phyloP scores from a whole-genome alignment of 2,888 invertebrate genomes.

The Megalurothrips usitatus region DNA sequence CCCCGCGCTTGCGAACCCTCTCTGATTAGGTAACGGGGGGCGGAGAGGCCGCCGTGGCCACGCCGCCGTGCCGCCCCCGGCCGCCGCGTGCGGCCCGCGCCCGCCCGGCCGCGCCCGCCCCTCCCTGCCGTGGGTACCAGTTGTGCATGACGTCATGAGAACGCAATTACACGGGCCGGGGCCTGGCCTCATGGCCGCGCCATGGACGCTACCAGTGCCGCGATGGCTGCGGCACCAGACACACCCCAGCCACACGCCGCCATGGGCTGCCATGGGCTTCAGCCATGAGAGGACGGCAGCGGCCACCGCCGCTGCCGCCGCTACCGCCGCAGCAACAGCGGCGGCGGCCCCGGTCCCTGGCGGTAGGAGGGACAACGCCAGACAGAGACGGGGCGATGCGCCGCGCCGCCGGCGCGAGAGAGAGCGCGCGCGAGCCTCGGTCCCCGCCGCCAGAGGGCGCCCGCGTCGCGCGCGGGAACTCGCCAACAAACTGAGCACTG shows the following conservation, averaged over 20 bases:
- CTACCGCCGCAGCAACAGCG: too few species aligned
- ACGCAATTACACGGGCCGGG: not conserved
- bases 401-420: not conserved
- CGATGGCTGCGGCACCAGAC: too few species aligned
- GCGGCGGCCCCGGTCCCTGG: not conserved
- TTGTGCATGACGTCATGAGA: not conserved
- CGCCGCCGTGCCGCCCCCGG: too few species aligned
- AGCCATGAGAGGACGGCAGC: too few species aligned
- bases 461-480: slow-evolving; percentile 14
- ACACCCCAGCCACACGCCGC: too few species aligned
- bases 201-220: too few species aligned
- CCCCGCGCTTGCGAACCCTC: not conserved
- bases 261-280: too few species aligned
- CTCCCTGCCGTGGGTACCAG: too few species aligned
- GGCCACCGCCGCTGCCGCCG: too few species aligned
- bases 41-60: too few species aligned
- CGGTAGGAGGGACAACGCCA: not conserved
- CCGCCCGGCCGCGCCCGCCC: not conserved
- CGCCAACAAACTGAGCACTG: slow-evolving; percentile 1
- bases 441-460: not conserved
- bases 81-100: not conserved
- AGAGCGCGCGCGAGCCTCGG: not conserved
- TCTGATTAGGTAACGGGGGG: too few species aligned
- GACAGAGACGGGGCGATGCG: not conserved
- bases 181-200: too few species aligned